Evolutionary conservation across 2,113 vertebrate species (phyloP), one percentile per base, ranked within the genome.

Genomic region (Capreolus pygargus): DNA sequence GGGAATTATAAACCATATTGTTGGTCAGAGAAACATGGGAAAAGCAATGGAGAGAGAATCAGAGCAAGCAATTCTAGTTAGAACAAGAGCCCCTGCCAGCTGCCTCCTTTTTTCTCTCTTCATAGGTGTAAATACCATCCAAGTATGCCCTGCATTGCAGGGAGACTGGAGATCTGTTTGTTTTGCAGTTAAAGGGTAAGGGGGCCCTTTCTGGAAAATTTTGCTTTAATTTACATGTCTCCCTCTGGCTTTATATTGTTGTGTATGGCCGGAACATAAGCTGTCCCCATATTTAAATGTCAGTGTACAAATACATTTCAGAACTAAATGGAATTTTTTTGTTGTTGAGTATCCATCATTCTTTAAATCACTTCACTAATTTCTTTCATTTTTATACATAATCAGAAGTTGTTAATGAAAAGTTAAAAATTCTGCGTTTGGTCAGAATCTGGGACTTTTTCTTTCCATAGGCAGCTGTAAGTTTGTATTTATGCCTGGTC

Each of bases 181-280:
- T 97, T 98, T 98, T 98, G 97, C 98, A 98, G 97, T 98, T 98
- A 97, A 93, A 98, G 98, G 97, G 95, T 98, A 97, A 98, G 97
- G 98, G 97, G 97, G 95, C 97, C 98, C 97, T 98, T 98, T 97
- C 92, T 98, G 95, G 96, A 98, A 96, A 98, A 88, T 96, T 96
- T 97, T 97, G 91, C 97, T 97, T 95, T 97, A 97, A 96, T 96
- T 98, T 98, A 98, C 83, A 93, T 97, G 97, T 97, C 52, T 96
- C 7, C 70, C 93, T 97, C 97, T 98, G 97, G 97, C 96, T 96
- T 96, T 97, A 97, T 28, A 97, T 96, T 98, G 96, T 92, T 95
- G 67, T 95, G 30, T 98, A 93, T 94, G 94, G 96, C 95, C 95
- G 55, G 97, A 98, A 97, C 79, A 87, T 95, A 94, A 96, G 89